Evolutionary conservation across 1,140 invertebrate species (phyloP).

Genomic region (Procambarus virginalis): DNA sequence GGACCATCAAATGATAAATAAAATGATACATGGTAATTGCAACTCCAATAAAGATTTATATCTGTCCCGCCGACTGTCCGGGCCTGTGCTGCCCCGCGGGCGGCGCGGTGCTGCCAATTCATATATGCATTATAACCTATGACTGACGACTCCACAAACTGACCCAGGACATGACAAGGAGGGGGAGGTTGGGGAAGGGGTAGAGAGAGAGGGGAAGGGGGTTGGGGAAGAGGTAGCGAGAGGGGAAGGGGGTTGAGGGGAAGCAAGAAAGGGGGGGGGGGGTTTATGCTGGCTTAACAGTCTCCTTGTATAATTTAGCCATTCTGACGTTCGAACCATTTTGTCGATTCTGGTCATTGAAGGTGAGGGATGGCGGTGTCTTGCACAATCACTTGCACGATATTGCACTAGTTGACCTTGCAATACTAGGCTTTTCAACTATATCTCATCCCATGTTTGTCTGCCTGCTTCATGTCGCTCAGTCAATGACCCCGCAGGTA

Average conservation of each 20-base stretch:
- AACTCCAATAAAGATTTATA: conserved; percentile 40
- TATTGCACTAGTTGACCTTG: too few relatives aligned
- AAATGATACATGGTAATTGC: conserved; percentile 51
- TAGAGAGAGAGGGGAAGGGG: not conserved
- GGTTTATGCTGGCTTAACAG: too few relatives aligned
- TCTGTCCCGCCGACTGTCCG: conserved; percentile 20
- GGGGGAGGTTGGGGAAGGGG: not conserved
- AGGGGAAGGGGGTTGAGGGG: too few relatives aligned
- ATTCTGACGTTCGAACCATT: too few relatives aligned
- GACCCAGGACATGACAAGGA: not conserved
- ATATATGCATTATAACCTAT: conserved; percentile 38
- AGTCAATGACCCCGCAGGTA: too few relatives aligned
- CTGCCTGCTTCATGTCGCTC: too few relatives aligned
- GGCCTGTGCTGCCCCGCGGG: not conserved
- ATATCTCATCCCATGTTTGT: too few relatives aligned
- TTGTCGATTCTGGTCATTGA: too few relatives aligned
- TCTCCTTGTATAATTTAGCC: too few relatives aligned
- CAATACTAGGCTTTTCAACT: too few relatives aligned
- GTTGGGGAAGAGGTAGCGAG: not conserved
- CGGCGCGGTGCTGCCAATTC: conserved; percentile 21
- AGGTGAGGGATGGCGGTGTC: too few relatives aligned
- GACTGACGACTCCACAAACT: conserved; percentile 32
- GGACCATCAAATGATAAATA: conserved; percentile 52
- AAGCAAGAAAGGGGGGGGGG: not conserved
- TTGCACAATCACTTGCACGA: too few relatives aligned